Conservation (phyloP, 2,797 vertebrate species). For the Perodicticus potto region DNA sequence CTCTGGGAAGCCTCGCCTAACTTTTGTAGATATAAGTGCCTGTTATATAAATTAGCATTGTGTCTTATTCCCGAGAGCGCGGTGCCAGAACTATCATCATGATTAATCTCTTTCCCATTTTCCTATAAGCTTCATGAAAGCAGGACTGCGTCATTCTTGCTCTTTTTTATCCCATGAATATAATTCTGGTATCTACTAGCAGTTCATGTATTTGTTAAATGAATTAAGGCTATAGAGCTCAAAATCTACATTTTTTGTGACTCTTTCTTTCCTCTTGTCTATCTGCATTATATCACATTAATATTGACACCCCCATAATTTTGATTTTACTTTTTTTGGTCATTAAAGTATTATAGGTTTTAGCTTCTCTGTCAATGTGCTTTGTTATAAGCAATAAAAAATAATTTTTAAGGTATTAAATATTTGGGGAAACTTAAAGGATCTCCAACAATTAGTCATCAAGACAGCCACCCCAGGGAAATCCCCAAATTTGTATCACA, state of each 20-base stretch:
- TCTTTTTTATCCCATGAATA: not conserved
- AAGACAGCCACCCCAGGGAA: not conserved
- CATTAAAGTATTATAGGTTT: not conserved
- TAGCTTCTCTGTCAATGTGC: not conserved
- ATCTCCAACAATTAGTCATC: not conserved
- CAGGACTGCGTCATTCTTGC: not conserved
- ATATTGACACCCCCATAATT: not conserved
- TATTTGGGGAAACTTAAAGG: conserved; percentile 20
- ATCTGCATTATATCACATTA: not conserved
- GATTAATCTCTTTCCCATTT: not conserved
- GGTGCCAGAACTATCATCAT: not conserved
- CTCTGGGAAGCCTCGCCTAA: not conserved
- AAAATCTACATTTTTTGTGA: not conserved
- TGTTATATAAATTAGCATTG: not conserved
- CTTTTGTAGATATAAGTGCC: not conserved
- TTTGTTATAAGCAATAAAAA: conserved; percentile 29
- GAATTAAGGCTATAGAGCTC: not conserved
- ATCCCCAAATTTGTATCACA: not conserved
- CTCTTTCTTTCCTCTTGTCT: not conserved
- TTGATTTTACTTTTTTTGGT: conserved; percentile 20
- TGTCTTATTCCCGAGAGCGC: not conserved
- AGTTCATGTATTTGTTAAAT: not conserved
- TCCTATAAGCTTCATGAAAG: not conserved
- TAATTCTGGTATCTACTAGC: not conserved
- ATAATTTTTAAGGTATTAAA: conserved; percentile 23